Evolutionary conservation across 2,888 invertebrate genomes (phyloP).

Genomic region (Epirrhoe alternata): DNA sequence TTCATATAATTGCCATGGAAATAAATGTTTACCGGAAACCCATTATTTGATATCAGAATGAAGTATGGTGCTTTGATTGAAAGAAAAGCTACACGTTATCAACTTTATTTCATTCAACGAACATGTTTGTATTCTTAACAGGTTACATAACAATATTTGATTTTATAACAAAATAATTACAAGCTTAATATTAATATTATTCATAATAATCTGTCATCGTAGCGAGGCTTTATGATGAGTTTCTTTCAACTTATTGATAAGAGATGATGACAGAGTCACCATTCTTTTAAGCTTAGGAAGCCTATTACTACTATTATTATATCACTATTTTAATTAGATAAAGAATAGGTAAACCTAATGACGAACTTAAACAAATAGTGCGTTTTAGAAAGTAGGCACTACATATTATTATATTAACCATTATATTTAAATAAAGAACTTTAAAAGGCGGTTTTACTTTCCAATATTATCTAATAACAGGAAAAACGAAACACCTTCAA

Average conservation of each 20-base stretch:
- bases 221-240: too few species aligned
- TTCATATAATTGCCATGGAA: conserved; percentile 3
- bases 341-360: too few species aligned
- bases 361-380: not conserved
- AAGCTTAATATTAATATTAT: too few species aligned
- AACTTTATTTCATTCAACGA: conserved; percentile 9
- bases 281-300: too few species aligned
- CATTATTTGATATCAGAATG: conserved; percentile 9
- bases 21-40: conserved; percentile 15
- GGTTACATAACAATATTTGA: too few species aligned
- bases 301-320: too few species aligned
- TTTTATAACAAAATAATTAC: too few species aligned
- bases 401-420: not conserved
- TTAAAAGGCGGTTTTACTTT: conserved; percentile 10
- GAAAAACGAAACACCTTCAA: conserved; percentile 17
- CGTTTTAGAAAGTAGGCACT: not conserved
- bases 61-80: not conserved
- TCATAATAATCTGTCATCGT: too few species aligned
- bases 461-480: conserved; percentile 29
- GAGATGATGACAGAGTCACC: too few species aligned
- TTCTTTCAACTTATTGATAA: too few species aligned
- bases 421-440: not conserved
- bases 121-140: too few species aligned
- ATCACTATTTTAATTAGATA: too few species aligned
- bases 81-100: conserved; percentile 1